Evolutionary conservation across 2,888 invertebrate species (phyloP), one percentile per base, ranked within the genome.

Genomic region (Xylota sylvarum): DNA sequence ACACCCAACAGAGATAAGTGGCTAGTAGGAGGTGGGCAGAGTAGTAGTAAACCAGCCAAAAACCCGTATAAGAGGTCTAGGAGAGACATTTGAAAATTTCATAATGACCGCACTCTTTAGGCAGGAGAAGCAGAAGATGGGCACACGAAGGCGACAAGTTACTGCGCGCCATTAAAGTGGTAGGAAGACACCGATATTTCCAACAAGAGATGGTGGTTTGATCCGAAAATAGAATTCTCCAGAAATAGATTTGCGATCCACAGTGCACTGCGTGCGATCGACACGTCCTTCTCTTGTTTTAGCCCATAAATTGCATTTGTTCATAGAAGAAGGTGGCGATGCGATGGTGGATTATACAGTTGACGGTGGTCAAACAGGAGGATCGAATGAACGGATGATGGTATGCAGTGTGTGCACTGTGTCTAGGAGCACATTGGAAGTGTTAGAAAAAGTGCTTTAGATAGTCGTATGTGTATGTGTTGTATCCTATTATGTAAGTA

Each of bases 211-310:
- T 43, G 37, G 32, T 82, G 55, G 73, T 43, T 77, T 62, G 55
- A 81, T 81, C 72, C 69, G 32, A 86, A 86, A 86, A 86, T 86
- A 86, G 86, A 86, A 73, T 78, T 73, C 40, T 86, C 86, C 73
- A 73, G 82, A 86, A 86, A 86, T 86, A 86, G 82, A 73, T 86
- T 73, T 64, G 62, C 84, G 35, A 74, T 74, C n/a, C 72, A 52
- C 65, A 35, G 32, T 32, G 43, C 50, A 9, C 5, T 60, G 67
- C 12, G 37, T 67, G 46, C 52, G 32, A 70, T 5, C 30, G 30
- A 30, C 7, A 32, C 65, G 72, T 74, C 64, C 64, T 84, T 69
- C 62, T 56, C 58, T 76, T 72, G 55, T 65, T 35, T 70, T 69
- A 69, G 50, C 30, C 50, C 40, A 48, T 56, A 58, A 56, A 74